Evolutionary conservation across 2,888 invertebrate species (phyloP).

Genomic region (Candidula unifasciata): DNA sequence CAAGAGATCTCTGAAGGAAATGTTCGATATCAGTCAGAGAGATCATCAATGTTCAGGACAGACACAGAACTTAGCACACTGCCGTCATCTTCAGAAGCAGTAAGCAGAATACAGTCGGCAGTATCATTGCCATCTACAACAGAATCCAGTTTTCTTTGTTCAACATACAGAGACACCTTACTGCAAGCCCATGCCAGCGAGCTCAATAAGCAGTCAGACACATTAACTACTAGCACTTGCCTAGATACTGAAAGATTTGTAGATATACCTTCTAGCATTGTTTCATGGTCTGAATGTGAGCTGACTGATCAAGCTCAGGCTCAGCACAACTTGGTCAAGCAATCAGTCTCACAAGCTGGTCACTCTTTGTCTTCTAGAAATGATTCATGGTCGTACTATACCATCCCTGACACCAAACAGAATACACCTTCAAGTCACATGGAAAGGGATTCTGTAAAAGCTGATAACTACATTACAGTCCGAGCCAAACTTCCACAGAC

Average conservation of each 20-base stretch:
- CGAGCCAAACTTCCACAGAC: not conserved
- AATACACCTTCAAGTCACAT: not conserved
- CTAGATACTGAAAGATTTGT: not conserved
- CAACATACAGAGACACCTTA: not conserved
- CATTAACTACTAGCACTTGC: not conserved
- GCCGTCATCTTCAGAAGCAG: not conserved
- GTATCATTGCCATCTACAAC: not conserved
- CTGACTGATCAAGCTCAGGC: not conserved
- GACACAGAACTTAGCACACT: not conserved
- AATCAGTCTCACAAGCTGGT: too few species aligned
- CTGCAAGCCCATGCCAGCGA: not conserved
- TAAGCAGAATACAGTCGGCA: not conserved
- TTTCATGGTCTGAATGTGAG: constrained; percentile 13
- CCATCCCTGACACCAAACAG: not conserved
- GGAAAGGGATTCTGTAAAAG: not conserved
- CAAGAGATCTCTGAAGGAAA: not conserved
- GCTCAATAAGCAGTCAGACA: not conserved
- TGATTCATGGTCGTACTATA: constrained; percentile 25
- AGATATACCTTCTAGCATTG: not conserved
- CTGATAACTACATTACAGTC: not conserved
- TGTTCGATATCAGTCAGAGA: not conserved
- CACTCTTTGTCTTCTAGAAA: not conserved
- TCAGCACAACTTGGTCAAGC: not conserved
- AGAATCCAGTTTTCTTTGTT: not conserved
- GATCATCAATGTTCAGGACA: too few species aligned